These are phyloP conservation scores for Paedocypris sp. DNA, from an alignment of 2,113 vertebrate genomes.

Conservation along the genomic window DNA sequence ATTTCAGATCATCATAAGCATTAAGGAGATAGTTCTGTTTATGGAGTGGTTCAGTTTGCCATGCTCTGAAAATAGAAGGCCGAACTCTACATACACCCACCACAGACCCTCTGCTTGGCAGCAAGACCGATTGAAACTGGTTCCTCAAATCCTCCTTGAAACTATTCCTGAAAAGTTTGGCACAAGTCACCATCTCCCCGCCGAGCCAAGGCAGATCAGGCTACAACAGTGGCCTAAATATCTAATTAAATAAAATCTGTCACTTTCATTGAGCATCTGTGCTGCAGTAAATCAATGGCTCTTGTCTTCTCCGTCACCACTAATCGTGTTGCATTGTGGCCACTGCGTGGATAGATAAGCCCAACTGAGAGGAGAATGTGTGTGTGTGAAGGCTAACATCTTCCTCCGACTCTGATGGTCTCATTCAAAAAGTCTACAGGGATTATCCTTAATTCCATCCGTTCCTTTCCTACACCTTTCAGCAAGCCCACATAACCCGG, in stretches of 20 bases:
- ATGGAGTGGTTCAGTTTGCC: background rate
- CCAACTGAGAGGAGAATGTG: background rate
- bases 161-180: background rate
- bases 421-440: constrained; percentile 28
- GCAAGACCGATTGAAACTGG: background rate
- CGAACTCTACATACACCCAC: constrained; percentile 2
- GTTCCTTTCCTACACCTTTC: constrained; percentile 15
- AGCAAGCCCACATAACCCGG: constrained; percentile 23
- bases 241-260: constrained; percentile 13
- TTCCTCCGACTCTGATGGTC: constrained; percentile 8
- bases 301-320: background rate
- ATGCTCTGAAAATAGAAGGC: background rate
- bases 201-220: background rate
- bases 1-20: background rate
- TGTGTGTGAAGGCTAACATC: constrained; percentile 11
- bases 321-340: constrained; percentile 15
- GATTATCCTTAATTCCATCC: constrained; percentile 36
- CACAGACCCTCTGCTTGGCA: background rate
- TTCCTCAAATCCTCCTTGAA: constrained; percentile 17
- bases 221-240: background rate
- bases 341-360: constrained; percentile 24
- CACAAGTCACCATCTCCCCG: background rate
- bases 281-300: background rate
- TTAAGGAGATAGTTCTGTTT: background rate
- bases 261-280: background rate